Evolutionary conservation across 2,888 invertebrate genomes (phyloP).

Genomic region (Sesia bembeciformis): DNA sequence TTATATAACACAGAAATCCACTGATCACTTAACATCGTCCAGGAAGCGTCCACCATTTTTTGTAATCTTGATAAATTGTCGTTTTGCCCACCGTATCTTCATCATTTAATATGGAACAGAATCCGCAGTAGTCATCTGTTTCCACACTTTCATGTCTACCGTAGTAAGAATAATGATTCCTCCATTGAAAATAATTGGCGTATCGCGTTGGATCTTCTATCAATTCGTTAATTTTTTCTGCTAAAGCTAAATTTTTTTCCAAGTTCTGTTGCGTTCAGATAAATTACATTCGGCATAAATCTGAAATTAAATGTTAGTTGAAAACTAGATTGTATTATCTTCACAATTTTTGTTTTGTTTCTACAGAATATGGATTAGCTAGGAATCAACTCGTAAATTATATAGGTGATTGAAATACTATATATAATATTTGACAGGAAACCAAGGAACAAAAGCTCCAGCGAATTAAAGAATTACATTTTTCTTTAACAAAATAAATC

Average conservation of each 20-base stretch:
- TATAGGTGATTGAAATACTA: too few species aligned
- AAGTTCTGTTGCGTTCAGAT: constrained; percentile 18
- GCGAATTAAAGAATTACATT: too few species aligned
- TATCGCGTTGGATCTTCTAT: constrained; percentile 20
- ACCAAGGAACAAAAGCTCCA: too few species aligned
- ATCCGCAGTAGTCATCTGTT: constrained; percentile 22
- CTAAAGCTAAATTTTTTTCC: constrained; percentile 13
- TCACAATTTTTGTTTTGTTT: too few species aligned
- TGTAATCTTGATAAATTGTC: constrained; percentile 4
- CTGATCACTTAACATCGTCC: not conserved
- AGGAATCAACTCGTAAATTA: too few species aligned
- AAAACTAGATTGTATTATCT: too few species aligned
- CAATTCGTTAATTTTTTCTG: constrained; percentile 19
- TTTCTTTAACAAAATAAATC: too few species aligned
- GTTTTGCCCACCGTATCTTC: constrained; percentile 3
- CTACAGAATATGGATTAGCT: too few species aligned
- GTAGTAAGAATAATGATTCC: constrained; percentile 26
- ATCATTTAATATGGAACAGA: constrained; percentile 21
- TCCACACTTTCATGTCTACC: constrained; percentile 14
- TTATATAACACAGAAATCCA: not conserved
- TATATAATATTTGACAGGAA: too few species aligned
- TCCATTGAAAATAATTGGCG: constrained; percentile 27
- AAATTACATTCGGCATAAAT: constrained; percentile 26
- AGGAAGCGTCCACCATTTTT: constrained; percentile 7
- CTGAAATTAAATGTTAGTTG: constrained; percentile 13